Evolutionary conservation across 2,888 invertebrate species (phyloP).

Genomic region (Perdita meconis): DNA sequence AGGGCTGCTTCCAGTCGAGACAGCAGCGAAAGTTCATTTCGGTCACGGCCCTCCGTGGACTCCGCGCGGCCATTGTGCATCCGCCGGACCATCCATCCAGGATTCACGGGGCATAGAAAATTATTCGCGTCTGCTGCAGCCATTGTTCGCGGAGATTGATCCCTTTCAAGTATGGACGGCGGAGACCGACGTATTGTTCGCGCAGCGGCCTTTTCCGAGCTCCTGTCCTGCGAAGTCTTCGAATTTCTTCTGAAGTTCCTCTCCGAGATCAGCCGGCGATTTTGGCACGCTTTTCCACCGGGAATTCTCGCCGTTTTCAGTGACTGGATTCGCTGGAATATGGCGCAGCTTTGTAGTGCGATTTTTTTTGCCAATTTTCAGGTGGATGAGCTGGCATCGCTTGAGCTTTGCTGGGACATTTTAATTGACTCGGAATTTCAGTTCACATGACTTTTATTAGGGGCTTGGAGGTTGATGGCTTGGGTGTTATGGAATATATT

Average conservation of each 20-base stretch:
- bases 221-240: conserved; percentile 29
- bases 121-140: conserved; percentile 38
- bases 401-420: too few species aligned
- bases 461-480: too few species aligned
- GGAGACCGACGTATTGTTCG: conserved; percentile 37
- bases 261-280: not conserved
- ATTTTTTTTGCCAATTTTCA: too few species aligned
- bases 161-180: conserved; percentile 26
- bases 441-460: too few species aligned
- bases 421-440: too few species aligned
- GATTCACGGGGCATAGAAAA: conserved; percentile 31
- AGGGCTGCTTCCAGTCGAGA: not conserved
- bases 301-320: too few species aligned
- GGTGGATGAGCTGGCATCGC: too few species aligned
- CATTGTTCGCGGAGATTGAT: conserved; percentile 50
- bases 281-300: not conserved
- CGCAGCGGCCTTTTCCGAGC: conserved; percentile 25
- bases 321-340: too few species aligned
- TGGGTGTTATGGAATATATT: too few species aligned
- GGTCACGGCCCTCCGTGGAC: conserved; percentile 4
- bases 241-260: conserved; percentile 32
- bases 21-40: conserved; percentile 38
- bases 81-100: conserved; percentile 2
- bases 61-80: conserved; percentile 22
- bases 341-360: too few species aligned